Evolutionary conservation across 2,888 invertebrate genomes (phyloP).

Genomic region (Psylliodes chrysocephalus): DNA sequence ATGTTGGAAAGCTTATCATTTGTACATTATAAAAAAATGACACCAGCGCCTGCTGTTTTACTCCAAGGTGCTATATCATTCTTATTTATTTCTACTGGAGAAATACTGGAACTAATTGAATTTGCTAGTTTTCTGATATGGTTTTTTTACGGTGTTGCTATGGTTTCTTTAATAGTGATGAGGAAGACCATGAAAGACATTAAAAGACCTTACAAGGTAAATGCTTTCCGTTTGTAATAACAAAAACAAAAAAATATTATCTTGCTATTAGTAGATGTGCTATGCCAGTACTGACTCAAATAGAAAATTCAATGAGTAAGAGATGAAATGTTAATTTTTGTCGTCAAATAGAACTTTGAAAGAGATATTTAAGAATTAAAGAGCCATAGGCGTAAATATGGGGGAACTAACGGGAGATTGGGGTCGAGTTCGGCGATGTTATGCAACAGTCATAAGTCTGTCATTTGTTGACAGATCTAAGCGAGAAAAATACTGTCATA

Average conservation of each 20-base stretch:
- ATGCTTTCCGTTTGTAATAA: no score
- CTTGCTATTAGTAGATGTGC: not conserved
- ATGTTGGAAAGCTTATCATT: slow-evolving; percentile 82
- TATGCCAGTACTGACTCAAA: no score
- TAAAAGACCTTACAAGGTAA: slow-evolving; percentile 76
- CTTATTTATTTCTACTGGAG: slow-evolving; percentile 76
- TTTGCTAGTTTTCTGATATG: slow-evolving; percentile 89
- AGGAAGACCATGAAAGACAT: slow-evolving; percentile 75
- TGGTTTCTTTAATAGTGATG: slow-evolving; percentile 80
- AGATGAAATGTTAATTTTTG: no score
- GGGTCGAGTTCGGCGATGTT: no score
- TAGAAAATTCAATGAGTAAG: no score
- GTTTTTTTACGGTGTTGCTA: slow-evolving; percentile 87
- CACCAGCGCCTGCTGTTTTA: slow-evolving; percentile 84
- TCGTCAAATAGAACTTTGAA: no score
- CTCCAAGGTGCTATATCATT: slow-evolving; percentile 81
- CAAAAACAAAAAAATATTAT: not conserved
- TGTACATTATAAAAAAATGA: slow-evolving; percentile 77
- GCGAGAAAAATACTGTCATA: no score
- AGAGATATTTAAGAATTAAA: no score
- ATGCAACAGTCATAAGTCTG: no score
- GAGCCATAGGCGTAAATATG: no score
- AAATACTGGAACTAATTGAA: slow-evolving; percentile 80
- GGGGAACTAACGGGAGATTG: no score
- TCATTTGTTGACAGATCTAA: no score